Evolutionary conservation across 2,888 invertebrate species (phyloP), one percentile per base, ranked within the genome.

Genomic region (Ptychoptera contaminata): DNA sequence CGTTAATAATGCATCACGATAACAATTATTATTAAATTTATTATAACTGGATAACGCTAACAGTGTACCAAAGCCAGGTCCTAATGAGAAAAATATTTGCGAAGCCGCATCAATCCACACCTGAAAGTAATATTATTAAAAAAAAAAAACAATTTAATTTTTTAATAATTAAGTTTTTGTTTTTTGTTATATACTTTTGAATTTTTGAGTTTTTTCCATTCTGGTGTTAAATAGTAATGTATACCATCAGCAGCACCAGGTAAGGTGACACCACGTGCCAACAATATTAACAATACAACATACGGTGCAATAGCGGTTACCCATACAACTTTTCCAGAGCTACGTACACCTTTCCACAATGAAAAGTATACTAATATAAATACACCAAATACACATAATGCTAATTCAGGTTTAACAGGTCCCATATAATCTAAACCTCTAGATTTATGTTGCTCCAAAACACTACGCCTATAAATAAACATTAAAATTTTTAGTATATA

Each of bases 351-450:
- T 67, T 94, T 94, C 94, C 94, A 94, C 8, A 96, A 68, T 0
- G 92, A 90, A 71, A 94, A 94, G 67, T 94, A 94, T 52, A 94
- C 94, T 51, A 93, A 73, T 32, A 92, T 70, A 65, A 93, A 94
- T 46, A 94, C 92, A 4, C 86, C 79, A 54, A 90, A 80, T 34
- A 93, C 82, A 63, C 93, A 93, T 36, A 90, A 69, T 0, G 91
- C 91, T 51, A 94, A 72, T 8, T 88, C 80, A 56, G 86, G 85
- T 63, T 90, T 91, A 53, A 94, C 80, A 16, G 84, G 79, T 2
- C 93, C 94, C 73, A 94, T 79, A 58, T 81, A 70, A 58, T 87
- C 82, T 55, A 94, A 68, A 0, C 93, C 93, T 51, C 80, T 73
- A 2, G 88, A 81, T 59, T 75, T 74, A 54, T 86, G 79, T 55